Base-by-base conservation (phyloP, 2,888 invertebrate genomes). In the Meghimatium bilineatum region DNA sequence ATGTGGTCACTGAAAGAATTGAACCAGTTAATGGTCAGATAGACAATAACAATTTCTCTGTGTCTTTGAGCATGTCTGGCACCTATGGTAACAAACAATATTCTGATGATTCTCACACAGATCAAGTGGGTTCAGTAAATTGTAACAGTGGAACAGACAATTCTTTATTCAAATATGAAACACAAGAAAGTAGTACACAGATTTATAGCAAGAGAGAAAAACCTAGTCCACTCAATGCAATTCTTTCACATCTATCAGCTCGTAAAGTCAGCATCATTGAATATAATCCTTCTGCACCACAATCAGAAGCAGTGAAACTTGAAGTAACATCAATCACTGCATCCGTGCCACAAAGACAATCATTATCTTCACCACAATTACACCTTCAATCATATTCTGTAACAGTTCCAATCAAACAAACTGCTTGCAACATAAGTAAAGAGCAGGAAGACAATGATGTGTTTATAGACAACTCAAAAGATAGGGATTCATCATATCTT, bases 221-320 rank as follows among this genome's bases (percentile, higher is more conserved):
- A 8, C 29, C 29, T 74, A 29, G 52, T 23, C 5, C 52, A 32
- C 32, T 20, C 3, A 74, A 74, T n/a, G 32, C 10, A 0, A 34
- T 17, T 29, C 14, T 52, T 20, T 32, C n/a, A 32, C 49, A 74
- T 32, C 32, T 74, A 74, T 52, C 74, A 23, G 49, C 74, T 32
- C 32, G 74, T 74, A 74, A 74, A 74, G 32, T 74, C 29, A 74
- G 74, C 32, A 74, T 74, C 52, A 74, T 44, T 74, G 74, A 74
- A 32, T 74, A 32, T 52, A 74, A 52, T 52, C 74, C 74, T 74
- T 52, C 29, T 52, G 32, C 29, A 32, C 74, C 74, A 14, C 32
- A 52, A 32, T 74, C 74, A 32, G 74, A 74, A 52, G 74, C 74
- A n/a, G 52, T 32, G 6, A 29, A 52, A 23, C 52, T 74, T 49